Base-by-base conservation (phyloP, 2,888 invertebrate species). In the Polia nebulosa region DNA sequence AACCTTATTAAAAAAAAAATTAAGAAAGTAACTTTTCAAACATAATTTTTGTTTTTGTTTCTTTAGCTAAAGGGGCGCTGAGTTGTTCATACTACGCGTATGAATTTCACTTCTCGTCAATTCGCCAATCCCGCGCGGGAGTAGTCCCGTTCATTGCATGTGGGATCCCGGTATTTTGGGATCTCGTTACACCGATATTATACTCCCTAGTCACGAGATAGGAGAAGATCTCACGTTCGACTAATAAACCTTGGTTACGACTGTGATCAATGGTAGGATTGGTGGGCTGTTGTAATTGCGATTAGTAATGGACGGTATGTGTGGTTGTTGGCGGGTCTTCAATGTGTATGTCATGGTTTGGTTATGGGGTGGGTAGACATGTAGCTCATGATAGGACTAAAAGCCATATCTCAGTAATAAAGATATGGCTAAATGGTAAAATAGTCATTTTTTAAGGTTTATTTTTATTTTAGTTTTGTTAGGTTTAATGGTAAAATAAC, bases 241-340 rank as follows among this genome's bases (percentile, higher is more conserved):
- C 73, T 81, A 81, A 83, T 87, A 87, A 87, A 87, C 83, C 86
- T 82, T 69, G 64, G 61, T 76, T 74, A 76, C 63, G 73, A 65
- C 62, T 59, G 34, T 76, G 76, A 82, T 82, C 81, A 74, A 78
- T 81, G 75, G 63, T 44, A 22, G 44, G 15, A 32, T 52, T 32
- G 32, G 32, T 51, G 25, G 49, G 13, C 41, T 78, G 51, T 62
- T 71, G 68, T 67, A n/a, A 51, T 71, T 56, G 56, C 25, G 34
- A 64, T 65, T 68, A 72, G 55, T 66, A 59, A 64, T 65, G 36
- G 41, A 36, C 45, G 53, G 34, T 44, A 22, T 57, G 53, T 51
- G 34, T 57, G 13, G 32, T 25, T 51, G 45, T 60, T 71, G 47
- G 64, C 52, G 9, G 4, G 36, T 49, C 25, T 59, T 74, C 67